Percentiles rank a stretch among this genome's conserved stretches.
These are phyloP conservation scores for Nyctibius bracteatus DNA, from an alignment of 2,113 vertebrate species.

Conservation along the genomic window DNA sequence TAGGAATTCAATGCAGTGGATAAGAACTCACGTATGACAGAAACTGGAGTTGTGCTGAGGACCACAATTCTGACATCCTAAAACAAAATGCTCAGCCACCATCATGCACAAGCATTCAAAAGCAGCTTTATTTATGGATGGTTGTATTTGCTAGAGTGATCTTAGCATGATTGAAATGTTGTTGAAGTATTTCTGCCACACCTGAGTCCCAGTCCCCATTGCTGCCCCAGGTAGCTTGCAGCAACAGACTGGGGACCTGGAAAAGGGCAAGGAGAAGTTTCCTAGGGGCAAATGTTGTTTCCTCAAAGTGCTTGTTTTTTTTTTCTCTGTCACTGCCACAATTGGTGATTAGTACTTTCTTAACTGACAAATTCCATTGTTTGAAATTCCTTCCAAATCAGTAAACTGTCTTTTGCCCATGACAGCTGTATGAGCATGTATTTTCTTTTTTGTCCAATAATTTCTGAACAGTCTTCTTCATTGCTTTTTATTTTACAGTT, in stretches of 20 bases:
- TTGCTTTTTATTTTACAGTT: not conserved
- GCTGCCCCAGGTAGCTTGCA: not conserved
- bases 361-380: not conserved
- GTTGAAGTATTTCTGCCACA: not conserved
- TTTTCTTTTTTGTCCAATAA: not conserved
- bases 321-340: not conserved
- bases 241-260: no score
- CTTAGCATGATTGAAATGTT: not conserved
- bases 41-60: not conserved
- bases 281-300: not conserved
- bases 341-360: not conserved
- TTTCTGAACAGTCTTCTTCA: not conserved
- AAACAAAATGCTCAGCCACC: not conserved
- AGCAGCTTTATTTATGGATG: not conserved
- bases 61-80: not conserved
- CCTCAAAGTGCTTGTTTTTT: not conserved
- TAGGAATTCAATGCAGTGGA: not conserved
- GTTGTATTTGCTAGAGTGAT: not conserved
- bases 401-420: not conserved
- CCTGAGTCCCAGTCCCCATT: fast-evolving
- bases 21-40: not conserved
- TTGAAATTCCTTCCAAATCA: not conserved
- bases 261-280: not conserved
- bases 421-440: not conserved
- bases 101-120: not conserved